Evolutionary conservation across 2,797 vertebrate species (phyloP).

Genomic region (Hypotaenidia okinawae): DNA sequence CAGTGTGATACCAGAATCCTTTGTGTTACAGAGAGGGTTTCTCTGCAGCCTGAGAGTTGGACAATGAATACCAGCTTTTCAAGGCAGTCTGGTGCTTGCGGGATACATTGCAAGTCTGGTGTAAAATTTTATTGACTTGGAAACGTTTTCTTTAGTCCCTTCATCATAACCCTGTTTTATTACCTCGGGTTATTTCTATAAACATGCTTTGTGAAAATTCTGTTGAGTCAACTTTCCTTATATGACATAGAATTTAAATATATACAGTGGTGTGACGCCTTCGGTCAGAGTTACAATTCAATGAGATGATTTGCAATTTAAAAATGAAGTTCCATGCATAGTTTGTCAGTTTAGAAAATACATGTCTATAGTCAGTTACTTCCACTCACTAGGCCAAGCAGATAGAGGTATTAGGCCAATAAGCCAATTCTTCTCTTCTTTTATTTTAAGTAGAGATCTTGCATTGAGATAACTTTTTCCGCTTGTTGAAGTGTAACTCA

Average conservation of each 20-base stretch:
- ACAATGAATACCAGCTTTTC: not conserved
- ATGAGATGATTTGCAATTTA: not conserved
- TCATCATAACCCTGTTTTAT: not conserved
- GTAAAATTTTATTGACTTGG: not conserved
- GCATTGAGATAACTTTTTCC: not conserved
- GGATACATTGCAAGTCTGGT: not conserved
- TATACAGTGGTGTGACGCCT: not conserved
- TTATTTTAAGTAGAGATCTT: not conserved
- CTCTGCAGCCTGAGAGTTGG: not conserved
- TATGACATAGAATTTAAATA: not conserved
- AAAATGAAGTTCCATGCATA: accelerated
- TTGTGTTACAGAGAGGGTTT: not conserved
- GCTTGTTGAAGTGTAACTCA: not conserved
- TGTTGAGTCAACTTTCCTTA: not conserved
- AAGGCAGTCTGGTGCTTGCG: not conserved
- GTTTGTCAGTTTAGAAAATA: not conserved
- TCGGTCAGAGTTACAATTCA: not conserved
- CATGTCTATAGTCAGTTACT: not conserved
- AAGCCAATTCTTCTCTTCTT: not conserved
- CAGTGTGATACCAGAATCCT: not conserved
- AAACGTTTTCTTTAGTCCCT: not conserved
- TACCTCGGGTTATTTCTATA: not conserved
- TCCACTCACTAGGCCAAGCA: not conserved
- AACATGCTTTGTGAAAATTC: not conserved
- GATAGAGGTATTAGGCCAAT: not conserved